These are phyloP conservation scores for Eristalis arbustorum DNA, from an alignment of 2,888 invertebrate species.

Conservation along the genomic window DNA sequence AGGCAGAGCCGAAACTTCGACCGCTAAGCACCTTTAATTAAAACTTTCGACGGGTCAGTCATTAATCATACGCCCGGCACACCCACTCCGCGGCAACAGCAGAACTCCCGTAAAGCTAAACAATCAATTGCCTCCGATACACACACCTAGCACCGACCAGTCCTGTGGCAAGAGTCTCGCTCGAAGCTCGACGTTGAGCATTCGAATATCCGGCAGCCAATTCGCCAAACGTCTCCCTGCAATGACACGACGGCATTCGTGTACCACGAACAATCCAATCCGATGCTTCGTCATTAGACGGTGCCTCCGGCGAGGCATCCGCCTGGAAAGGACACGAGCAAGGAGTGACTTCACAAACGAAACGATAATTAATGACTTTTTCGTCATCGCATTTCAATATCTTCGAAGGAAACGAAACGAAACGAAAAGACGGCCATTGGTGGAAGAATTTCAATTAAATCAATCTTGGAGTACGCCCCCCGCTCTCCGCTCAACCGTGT, in stretches of 20 bases:
- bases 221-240: background rate
- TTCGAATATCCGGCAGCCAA: background rate
- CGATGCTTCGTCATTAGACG: background rate
- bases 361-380: slow-evolving; percentile 69
- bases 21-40: slow-evolving; percentile 49
- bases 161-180: slow-evolving; percentile 5
- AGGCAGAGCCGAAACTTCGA: slow-evolving; percentile 29
- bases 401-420: slow-evolving; percentile 22
- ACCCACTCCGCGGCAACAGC: background rate
- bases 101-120: slow-evolving; percentile 56
- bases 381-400: slow-evolving; percentile 69
- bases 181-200: slow-evolving; percentile 8
- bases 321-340: background rate
- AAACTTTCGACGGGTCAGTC: slow-evolving; percentile 53
- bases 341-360: slow-evolving; percentile 14
- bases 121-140: slow-evolving; percentile 58
- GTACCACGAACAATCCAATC: slow-evolving; percentile 27
- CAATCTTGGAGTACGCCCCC: slow-evolving; percentile 21
- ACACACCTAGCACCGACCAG: slow-evolving; percentile 5
- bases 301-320: background rate
- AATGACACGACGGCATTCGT: slow-evolving; percentile 63
- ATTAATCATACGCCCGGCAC: slow-evolving; percentile 53
- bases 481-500: background rate
- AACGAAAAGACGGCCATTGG: slow-evolving; percentile 16
- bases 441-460: slow-evolving; percentile 68